A percentile compares a stretch with the other conserved stretches of the same genome.
phyloP scores from a whole-genome alignment of 2,797 vertebrate species.

The Rachycentron canadum region DNA sequence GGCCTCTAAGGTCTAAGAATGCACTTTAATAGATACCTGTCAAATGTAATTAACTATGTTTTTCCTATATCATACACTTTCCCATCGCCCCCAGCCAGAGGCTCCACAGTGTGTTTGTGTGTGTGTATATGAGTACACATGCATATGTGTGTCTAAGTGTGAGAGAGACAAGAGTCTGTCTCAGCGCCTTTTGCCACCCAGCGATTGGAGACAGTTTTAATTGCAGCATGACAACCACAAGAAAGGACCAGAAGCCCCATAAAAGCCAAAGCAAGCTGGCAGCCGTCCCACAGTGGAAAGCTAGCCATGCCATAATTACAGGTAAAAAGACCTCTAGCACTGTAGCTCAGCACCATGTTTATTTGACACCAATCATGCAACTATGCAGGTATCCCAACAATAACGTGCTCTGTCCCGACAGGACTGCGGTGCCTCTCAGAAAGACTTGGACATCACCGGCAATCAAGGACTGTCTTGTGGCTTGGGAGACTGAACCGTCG shows the following conservation, averaged over 20 bases:
- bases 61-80: constrained; percentile 93
- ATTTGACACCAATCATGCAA: constrained; percentile 84
- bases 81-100: constrained; percentile 94
- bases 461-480: constrained; percentile 72
- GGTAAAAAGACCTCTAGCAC: constrained; percentile 90
- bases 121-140: constrained; percentile 67
- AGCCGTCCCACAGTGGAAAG: constrained; percentile 92
- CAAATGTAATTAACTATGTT: constrained; percentile 98
- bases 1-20: constrained; percentile 88
- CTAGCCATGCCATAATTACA: constrained; percentile 98
- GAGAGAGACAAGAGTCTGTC: constrained; percentile 87
- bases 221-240: constrained; percentile 97
- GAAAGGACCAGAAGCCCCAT: constrained; percentile 96
- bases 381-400: constrained; percentile 84
- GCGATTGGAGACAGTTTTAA: constrained; percentile 95
- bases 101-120: constrained; percentile 84
- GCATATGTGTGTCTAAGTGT: constrained; percentile 77
- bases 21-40: constrained; percentile 95
- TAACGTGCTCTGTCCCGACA: constrained; percentile 81
- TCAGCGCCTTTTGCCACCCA: constrained; percentile 96
- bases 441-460: constrained; percentile 77
- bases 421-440: constrained; percentile 70
- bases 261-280: constrained; percentile 95
- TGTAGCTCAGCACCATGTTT: constrained; percentile 81
- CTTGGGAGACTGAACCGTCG: constrained; percentile 64